These are phyloP conservation scores for Clanis bilineata DNA, from an alignment of 2,888 invertebrate genomes.

Conservation along the genomic window DNA sequence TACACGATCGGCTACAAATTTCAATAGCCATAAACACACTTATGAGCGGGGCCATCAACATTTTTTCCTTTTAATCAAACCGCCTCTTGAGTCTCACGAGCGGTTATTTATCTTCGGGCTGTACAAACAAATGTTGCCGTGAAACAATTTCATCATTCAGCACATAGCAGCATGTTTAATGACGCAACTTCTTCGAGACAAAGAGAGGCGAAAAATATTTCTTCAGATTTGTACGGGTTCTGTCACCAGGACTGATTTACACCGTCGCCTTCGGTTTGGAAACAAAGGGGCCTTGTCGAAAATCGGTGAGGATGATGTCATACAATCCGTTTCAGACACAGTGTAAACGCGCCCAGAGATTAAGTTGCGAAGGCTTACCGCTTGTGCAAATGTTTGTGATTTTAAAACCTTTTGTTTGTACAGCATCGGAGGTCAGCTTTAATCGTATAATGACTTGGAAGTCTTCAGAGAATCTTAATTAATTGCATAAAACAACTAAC, in stretches of 20 bases:
- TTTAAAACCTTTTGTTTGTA: slow-evolving; percentile 6
- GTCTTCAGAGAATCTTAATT: not conserved
- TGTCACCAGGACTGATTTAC: slow-evolving; percentile 74
- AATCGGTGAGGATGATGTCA: slow-evolving; percentile 72
- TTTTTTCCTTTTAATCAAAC: slow-evolving; percentile 50
- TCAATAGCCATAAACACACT: slow-evolving; percentile 47
- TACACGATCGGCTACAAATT: slow-evolving; percentile 35
- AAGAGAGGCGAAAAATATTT: slow-evolving; percentile 58
- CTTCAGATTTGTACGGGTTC: slow-evolving; percentile 60
- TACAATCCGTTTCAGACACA: slow-evolving; percentile 28
- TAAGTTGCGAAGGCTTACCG: slow-evolving; percentile 6
- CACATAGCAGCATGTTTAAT: slow-evolving; percentile 51
- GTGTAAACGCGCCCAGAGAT: slow-evolving; percentile 10
- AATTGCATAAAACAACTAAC: not conserved
- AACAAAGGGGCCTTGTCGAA: slow-evolving; percentile 73
- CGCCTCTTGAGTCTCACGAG: slow-evolving; percentile 51
- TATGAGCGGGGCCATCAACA: slow-evolving; percentile 38
- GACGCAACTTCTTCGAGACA: slow-evolving; percentile 46
- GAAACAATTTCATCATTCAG: slow-evolving; percentile 70
- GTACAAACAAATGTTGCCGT: slow-evolving; percentile 70
- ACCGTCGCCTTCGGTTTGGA: slow-evolving; percentile 64
- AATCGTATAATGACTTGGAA: not conserved
- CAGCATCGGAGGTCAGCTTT: not conserved
- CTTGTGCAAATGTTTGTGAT: slow-evolving; percentile 5
- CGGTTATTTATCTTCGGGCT: slow-evolving; percentile 62